Conservation (phyloP, 2,797 vertebrate genomes). For the Cirrhinus molitorella region DNA sequence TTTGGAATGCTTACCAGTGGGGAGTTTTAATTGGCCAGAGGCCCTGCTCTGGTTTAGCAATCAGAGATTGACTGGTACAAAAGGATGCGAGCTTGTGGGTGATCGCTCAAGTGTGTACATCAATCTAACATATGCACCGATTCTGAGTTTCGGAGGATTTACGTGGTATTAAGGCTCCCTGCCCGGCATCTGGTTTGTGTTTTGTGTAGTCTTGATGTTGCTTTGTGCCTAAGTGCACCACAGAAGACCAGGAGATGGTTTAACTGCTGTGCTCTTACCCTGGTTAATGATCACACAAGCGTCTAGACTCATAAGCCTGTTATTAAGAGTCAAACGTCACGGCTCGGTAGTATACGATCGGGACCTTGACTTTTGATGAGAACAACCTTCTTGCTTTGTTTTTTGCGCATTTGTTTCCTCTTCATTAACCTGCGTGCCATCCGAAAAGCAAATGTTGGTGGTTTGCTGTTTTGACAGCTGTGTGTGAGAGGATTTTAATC, state of each 20-base stretch:
- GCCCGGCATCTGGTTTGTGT: conserved; percentile 29
- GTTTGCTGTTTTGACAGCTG: conserved; percentile 76
- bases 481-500: conserved; percentile 69
- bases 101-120: conserved; percentile 20
- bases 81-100: conserved; percentile 40
- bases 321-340: conserved; percentile 33
- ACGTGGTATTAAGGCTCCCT: conserved; percentile 27
- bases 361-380: conserved; percentile 19
- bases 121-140: conserved; percentile 25
- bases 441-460: conserved; percentile 64
- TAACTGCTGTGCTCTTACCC: conserved; percentile 18
- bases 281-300: conserved; percentile 59
- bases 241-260: conserved; percentile 21
- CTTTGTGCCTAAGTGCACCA: conserved; percentile 17
- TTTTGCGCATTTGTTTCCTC: conserved; percentile 27
- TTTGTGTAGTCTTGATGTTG: conserved; percentile 11
- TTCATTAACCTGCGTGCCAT: conserved; percentile 54
- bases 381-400: conserved; percentile 39
- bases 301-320: conserved; percentile 59
- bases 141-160: conserved; percentile 32
- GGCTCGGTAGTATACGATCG: not conserved
- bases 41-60: conserved; percentile 77
- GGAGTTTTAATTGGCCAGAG: conserved; percentile 81
- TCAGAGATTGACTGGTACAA: conserved; percentile 63
- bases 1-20: conserved; percentile 83